A percentile compares a stretch with the other conserved stretches of the same genome.
These are phyloP conservation scores for Teleogryllus oceanicus DNA, from an alignment of 2,888 invertebrate species.

Conservation along the genomic window DNA sequence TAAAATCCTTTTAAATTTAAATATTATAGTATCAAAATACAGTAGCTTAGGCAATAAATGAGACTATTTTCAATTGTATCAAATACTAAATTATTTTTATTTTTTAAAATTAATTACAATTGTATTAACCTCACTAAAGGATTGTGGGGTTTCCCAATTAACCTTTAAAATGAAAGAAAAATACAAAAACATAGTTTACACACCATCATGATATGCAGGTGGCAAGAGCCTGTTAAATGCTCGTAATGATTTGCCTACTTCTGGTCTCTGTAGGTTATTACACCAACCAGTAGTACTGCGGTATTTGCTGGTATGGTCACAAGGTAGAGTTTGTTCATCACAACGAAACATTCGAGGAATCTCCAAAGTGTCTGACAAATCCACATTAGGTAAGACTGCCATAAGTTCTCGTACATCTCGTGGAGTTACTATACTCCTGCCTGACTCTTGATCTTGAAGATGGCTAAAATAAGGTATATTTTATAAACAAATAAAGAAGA, in stretches of 20 bases:
- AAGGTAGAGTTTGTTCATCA: slow-evolving; percentile 49
- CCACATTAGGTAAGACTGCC: slow-evolving; percentile 48
- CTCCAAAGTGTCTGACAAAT: slow-evolving; percentile 47
- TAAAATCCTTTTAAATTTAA: background rate
- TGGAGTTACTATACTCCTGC: slow-evolving; percentile 39
- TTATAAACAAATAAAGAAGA: too few species aligned
- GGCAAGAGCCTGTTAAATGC: slow-evolving; percentile 48
- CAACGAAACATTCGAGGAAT: slow-evolving; percentile 48
- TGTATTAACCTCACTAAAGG: too few species aligned
- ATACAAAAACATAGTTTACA: slow-evolving; percentile 21
- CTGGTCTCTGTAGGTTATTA: slow-evolving; percentile 50
- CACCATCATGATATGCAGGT: slow-evolving; percentile 49
- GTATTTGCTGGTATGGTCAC: slow-evolving; percentile 50
- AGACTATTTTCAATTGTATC: too few species aligned
- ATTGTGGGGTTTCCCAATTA: too few species aligned
- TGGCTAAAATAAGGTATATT: slow-evolving; percentile 38
- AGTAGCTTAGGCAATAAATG: too few species aligned
- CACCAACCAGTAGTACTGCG: slow-evolving; percentile 51
- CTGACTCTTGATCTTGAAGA: slow-evolving; percentile 45
- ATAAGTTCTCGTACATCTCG: slow-evolving; percentile 47
- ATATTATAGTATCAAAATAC: background rate
- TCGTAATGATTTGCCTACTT: slow-evolving; percentile 48
- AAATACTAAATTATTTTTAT: too few species aligned
- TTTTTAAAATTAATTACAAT: too few species aligned
- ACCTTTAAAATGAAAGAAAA: too few species aligned